A percentile compares a stretch with the other conserved stretches of the same genome.
These are phyloP conservation scores for Labeo rohita DNA, from an alignment of 2,113 vertebrate genomes.

Conservation along the genomic window DNA sequence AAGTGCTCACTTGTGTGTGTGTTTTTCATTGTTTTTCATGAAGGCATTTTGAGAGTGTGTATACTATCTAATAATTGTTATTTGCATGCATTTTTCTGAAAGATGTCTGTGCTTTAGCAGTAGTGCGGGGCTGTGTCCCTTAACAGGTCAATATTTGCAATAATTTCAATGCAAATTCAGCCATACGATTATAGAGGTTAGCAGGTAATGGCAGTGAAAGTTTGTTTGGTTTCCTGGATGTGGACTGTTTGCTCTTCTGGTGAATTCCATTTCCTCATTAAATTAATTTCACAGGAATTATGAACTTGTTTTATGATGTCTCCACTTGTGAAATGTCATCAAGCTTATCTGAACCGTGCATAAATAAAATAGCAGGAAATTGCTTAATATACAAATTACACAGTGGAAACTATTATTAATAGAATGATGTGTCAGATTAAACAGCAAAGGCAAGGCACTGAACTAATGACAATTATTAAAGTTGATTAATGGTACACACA, in stretches of 20 bases:
- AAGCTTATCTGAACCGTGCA: neutral
- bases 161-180: slow-evolving; percentile 3
- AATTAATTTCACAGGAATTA: slow-evolving; percentile 17
- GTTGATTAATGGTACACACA: neutral
- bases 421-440: neutral
- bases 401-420: neutral
- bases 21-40: neutral
- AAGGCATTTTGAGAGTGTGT: neutral
- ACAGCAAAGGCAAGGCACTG: neutral
- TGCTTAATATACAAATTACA: neutral
- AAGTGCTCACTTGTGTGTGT: slow-evolving; percentile 18
- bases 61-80: slow-evolving; percentile 13
- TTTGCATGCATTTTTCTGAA: slow-evolving; percentile 45
- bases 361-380: neutral
- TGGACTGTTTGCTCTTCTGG: slow-evolving; percentile 3
- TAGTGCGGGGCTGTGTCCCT: neutral
- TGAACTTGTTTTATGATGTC: neutral
- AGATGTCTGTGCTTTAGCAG: neutral
- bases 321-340: slow-evolving; percentile 1
- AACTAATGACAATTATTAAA: neutral
- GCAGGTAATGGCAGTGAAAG: neutral
- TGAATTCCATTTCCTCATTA: slow-evolving; percentile 29
- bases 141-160: slow-evolving; percentile 21
- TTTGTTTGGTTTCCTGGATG: neutral
- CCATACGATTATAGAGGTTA: neutral